Conservation (phyloP, 2,888 invertebrate species). For the Orthosia gracilis region DNA sequence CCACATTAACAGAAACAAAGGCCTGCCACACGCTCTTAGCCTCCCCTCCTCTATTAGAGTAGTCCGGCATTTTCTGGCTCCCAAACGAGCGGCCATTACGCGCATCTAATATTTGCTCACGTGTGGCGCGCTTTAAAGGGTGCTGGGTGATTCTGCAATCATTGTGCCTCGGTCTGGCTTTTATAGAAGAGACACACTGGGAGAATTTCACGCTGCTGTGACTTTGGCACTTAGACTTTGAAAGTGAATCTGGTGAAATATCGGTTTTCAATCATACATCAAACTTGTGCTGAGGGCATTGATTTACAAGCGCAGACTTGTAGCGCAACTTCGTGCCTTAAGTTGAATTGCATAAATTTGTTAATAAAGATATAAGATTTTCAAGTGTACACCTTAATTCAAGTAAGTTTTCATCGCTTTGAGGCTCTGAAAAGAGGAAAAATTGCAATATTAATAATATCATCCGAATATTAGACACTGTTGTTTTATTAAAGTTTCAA, state of each 20-base stretch:
- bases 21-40: background rate
- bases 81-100: constrained; percentile 35
- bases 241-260: too few species aligned
- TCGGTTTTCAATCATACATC: too few species aligned
- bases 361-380: too few species aligned
- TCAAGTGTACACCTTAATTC: too few species aligned
- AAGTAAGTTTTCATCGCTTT: background rate
- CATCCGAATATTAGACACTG: background rate
- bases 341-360: too few species aligned
- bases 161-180: constrained; percentile 25
- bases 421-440: background rate
- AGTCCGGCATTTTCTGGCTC: constrained; percentile 16
- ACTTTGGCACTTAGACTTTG: background rate
- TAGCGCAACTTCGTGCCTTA: too few species aligned
- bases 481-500: constrained; percentile 1
- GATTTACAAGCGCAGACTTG: too few species aligned
- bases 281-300: too few species aligned
- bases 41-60: constrained; percentile 20
- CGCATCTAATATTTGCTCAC: constrained; percentile 52
- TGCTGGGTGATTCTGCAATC: constrained; percentile 42
- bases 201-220: background rate
- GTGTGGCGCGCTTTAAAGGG: constrained; percentile 43
- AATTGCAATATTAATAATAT: background rate
- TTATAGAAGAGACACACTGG: constrained; percentile 23
- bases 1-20: constrained; percentile 30